These are phyloP conservation scores for Podargus strigoides DNA, from an alignment of 2,797 vertebrate species.

Conservation along the genomic window DNA sequence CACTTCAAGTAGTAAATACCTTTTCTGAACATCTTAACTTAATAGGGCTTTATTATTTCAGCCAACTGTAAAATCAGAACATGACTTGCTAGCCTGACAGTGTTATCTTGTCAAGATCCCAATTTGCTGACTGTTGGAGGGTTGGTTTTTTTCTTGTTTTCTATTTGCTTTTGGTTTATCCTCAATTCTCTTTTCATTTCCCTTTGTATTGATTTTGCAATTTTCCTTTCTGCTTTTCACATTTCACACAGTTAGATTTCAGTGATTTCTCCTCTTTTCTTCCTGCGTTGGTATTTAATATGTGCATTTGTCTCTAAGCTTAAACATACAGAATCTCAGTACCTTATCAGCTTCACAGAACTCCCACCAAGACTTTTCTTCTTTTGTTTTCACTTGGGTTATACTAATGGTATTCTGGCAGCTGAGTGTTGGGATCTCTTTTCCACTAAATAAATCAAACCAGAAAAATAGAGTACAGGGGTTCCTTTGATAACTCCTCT, in stretches of 20 bases:
- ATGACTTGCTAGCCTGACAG: neutral
- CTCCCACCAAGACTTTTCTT: neutral
- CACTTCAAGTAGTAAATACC: neutral
- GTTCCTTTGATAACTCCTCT: neutral
- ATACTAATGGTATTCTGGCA: neutral
- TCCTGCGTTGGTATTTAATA: neutral
- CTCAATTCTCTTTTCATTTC: conserved; percentile 36
- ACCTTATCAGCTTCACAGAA: neutral
- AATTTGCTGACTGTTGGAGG: neutral
- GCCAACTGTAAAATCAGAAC: conserved; percentile 32
- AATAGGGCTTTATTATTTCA: conserved; percentile 37
- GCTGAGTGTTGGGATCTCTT: neutral
- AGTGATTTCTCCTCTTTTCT: conserved; percentile 19
- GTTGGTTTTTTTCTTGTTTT: neutral
- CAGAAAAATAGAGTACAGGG: neutral
- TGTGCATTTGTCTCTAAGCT: neutral
- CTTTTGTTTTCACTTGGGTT: neutral
- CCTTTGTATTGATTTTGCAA: conserved; percentile 48
- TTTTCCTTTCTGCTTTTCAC: conserved; percentile 46
- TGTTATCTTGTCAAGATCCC: neutral
- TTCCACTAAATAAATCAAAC: neutral
- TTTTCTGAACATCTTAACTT: conserved; percentile 26
- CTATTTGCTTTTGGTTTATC: conserved; percentile 12
- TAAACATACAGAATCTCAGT: neutral
- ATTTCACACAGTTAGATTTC: conserved; percentile 24